Percentiles rank a stretch among this genome's conserved stretches.
Conservation (phyloP, 2,797 vertebrate genomes). For the Leptoclinus maculatus region DNA sequence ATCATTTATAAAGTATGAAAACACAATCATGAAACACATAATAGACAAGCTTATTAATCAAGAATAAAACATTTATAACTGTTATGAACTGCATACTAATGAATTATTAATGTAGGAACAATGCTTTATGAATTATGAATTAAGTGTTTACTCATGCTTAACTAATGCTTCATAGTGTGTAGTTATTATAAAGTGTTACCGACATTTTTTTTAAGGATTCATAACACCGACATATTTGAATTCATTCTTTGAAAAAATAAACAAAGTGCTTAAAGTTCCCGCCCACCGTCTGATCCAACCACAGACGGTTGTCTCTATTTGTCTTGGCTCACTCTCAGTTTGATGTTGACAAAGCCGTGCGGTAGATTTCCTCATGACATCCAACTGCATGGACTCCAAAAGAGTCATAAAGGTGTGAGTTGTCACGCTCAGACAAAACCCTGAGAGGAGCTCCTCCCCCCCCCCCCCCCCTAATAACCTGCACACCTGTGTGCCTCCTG, state of each 20-base stretch:
- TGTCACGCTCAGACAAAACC: background rate
- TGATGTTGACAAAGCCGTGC: background rate
- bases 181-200: too few relatives aligned
- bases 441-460: background rate
- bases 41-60: too few relatives aligned
- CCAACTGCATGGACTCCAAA: background rate
- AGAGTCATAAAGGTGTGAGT: background rate
- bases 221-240: background rate
- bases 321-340: background rate
- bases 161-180: too few relatives aligned
- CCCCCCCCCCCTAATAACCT: background rate
- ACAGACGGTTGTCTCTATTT: background rate
- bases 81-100: too few relatives aligned
- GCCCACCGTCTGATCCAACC: background rate
- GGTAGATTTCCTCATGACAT: background rate
- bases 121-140: too few relatives aligned
- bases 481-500: constrained; percentile 23
- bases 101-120: too few relatives aligned
- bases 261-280: background rate
- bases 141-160: too few relatives aligned
- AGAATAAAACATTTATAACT: too few relatives aligned
- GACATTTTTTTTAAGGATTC: background rate
- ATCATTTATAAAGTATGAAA: too few relatives aligned
- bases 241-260: background rate
- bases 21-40: too few relatives aligned